Evolutionary conservation across 1,140 invertebrate species (phyloP).

Genomic region (Orchestia grillus): DNA sequence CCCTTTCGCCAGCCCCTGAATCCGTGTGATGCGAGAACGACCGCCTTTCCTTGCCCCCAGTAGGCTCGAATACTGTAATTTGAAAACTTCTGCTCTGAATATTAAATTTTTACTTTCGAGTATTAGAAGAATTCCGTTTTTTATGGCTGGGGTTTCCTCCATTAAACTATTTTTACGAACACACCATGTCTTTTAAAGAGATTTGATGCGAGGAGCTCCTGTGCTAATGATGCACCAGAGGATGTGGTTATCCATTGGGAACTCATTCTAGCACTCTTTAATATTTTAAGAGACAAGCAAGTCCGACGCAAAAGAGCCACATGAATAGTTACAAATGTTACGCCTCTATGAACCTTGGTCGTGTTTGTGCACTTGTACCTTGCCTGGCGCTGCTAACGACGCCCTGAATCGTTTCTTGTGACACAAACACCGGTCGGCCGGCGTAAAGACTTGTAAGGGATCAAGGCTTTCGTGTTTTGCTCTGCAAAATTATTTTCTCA

Average conservation of each 20-base stretch:
- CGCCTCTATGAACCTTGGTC: background rate
- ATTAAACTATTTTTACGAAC: background rate
- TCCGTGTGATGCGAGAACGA: too few relatives aligned
- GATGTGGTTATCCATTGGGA: background rate
- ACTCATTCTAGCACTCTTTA: background rate
- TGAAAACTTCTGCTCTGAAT: too few relatives aligned
- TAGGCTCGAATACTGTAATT: too few relatives aligned
- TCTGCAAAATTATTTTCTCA: too few relatives aligned
- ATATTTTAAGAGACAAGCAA: background rate
- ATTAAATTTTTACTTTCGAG: background rate
- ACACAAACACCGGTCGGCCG: background rate
- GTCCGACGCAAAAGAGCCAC: background rate
- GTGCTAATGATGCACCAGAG: background rate
- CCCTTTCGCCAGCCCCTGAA: too few relatives aligned
- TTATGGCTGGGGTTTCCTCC: background rate
- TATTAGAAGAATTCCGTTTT: background rate
- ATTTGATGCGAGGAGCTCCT: background rate
- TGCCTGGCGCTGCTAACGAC: background rate
- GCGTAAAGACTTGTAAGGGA: background rate
- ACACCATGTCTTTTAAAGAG: background rate
- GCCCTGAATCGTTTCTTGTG: background rate
- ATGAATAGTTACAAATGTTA: background rate
- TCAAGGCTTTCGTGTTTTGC: too few relatives aligned
- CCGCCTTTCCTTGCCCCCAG: too few relatives aligned
- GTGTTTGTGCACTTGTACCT: background rate